phyloP scores from a whole-genome alignment of 2,113 vertebrate species.

The Bambusicola thoracicus region DNA sequence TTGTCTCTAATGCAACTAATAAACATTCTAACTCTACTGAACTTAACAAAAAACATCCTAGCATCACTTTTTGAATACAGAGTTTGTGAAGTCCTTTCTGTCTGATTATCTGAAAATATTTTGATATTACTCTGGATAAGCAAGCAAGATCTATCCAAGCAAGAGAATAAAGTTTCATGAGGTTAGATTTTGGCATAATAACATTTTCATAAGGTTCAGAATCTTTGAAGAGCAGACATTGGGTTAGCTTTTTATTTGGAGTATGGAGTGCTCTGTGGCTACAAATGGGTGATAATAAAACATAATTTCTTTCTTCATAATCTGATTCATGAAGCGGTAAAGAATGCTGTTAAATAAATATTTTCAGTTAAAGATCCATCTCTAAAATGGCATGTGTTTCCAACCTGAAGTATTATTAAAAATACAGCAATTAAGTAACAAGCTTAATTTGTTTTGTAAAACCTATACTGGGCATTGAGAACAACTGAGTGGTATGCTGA shows the following conservation, averaged over 20 bases:
- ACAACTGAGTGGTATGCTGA: neutral
- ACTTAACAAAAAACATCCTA: neutral
- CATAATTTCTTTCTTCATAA: neutral
- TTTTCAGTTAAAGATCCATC: neutral
- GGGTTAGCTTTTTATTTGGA: neutral
- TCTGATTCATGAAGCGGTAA: neutral
- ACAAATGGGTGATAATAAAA: neutral
- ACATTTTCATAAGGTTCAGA: constrained; percentile 26
- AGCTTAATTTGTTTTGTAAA: neutral
- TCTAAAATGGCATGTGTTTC: neutral
- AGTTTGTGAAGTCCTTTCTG: neutral
- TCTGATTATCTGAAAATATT: neutral
- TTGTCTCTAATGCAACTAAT: neutral
- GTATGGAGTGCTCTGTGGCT: neutral
- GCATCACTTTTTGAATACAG: neutral
- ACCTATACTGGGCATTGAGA: neutral
- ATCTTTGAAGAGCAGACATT: neutral
- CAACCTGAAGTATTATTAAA: neutral
- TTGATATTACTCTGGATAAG: neutral
- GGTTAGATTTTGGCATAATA: neutral
- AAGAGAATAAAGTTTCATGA: neutral
- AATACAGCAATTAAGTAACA: neutral
- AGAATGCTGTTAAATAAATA: neutral
- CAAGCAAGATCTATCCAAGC: neutral
- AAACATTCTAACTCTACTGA: neutral